These are phyloP conservation scores for Mormoops blainvillei DNA, from an alignment of 2,113 vertebrate genomes.

Conservation along the genomic window DNA sequence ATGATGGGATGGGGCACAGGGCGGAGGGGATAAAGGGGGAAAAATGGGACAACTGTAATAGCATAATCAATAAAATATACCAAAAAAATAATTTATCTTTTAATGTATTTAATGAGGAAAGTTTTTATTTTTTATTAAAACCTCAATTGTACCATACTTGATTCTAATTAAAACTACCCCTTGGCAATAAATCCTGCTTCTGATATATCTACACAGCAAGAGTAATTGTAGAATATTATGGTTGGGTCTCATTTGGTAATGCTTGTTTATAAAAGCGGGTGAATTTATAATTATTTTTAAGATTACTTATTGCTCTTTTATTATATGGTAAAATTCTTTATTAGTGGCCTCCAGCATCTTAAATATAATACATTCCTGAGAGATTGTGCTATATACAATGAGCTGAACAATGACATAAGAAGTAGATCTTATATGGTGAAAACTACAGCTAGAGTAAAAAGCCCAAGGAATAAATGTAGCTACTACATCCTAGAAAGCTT, in stretches of 20 bases:
- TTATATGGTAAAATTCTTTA: slow-evolving; percentile 8
- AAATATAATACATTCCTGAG: neutral
- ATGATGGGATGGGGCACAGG: too few species aligned
- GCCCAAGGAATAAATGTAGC: neutral
- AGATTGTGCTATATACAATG: neutral
- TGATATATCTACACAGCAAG: slow-evolving; percentile 57
- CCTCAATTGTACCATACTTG: slow-evolving; percentile 64
- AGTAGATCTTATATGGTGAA: neutral
- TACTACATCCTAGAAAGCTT: neutral
- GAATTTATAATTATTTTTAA: slow-evolving; percentile 54
- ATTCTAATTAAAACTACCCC: slow-evolving; percentile 77
- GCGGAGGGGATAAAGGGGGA: too few species aligned
- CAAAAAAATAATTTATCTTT: too few species aligned
- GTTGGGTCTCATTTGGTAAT: slow-evolving; percentile 57
- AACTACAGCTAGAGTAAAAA: neutral
- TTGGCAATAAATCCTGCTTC: slow-evolving; percentile 77
- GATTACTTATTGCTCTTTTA: neutral
- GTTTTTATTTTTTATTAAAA: slow-evolving; percentile 70
- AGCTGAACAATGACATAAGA: neutral
- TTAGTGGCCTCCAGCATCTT: neutral
- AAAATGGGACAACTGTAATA: too few species aligned
- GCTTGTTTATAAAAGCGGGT: slow-evolving; percentile 50
- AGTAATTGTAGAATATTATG: slow-evolving; percentile 73
- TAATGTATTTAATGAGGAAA: slow-evolving; percentile 70
- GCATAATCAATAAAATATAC: too few species aligned